phyloP scores from a whole-genome alignment of 2,888 invertebrate species.

The Tetheella fluctuosa region DNA sequence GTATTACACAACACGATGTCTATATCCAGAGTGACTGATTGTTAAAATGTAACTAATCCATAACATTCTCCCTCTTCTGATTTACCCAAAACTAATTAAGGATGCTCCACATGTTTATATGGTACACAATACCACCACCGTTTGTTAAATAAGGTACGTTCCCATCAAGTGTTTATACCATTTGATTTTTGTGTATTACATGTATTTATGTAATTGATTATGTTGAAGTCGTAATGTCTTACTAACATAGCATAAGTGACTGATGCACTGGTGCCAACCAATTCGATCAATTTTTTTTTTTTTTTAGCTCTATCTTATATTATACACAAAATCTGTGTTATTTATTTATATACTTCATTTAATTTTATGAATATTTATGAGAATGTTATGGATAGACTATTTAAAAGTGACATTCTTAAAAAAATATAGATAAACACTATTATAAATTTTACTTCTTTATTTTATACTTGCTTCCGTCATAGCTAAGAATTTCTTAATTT shows the following conservation, averaged over 20 bases:
- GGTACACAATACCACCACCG: constrained; percentile 80
- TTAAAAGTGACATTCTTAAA: constrained; percentile 54
- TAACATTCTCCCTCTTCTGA: constrained; percentile 83
- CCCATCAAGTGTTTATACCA: constrained; percentile 68
- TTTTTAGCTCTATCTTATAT: constrained; percentile 17
- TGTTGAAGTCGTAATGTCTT: constrained; percentile 66
- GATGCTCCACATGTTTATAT: constrained; percentile 82
- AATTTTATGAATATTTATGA: constrained; percentile 44
- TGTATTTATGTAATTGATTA: constrained; percentile 59
- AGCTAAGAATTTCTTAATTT: constrained; percentile 60
- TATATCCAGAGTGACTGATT: constrained; percentile 60
- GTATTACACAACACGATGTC: constrained; percentile 52
- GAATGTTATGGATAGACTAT: constrained; percentile 79
- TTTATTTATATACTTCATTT: constrained; percentile 31
- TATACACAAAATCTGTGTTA: constrained; percentile 29
- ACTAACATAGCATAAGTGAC: constrained; percentile 61
- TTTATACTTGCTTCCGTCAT: constrained; percentile 70
- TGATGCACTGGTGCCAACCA: constrained; percentile 76
- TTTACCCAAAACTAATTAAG: constrained; percentile 83
- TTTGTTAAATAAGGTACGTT: constrained; percentile 82
- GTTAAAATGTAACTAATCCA: constrained; percentile 81
- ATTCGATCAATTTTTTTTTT: constrained; percentile 30
- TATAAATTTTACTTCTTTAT: constrained; percentile 44
- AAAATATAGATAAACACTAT: constrained; percentile 17
- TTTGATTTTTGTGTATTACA: constrained; percentile 77